A percentile compares a stretch with the other conserved stretches of the same genome.
Evolutionary conservation across 2,888 invertebrate genomes (phyloP).

Genomic region (Boloria selene): DNA sequence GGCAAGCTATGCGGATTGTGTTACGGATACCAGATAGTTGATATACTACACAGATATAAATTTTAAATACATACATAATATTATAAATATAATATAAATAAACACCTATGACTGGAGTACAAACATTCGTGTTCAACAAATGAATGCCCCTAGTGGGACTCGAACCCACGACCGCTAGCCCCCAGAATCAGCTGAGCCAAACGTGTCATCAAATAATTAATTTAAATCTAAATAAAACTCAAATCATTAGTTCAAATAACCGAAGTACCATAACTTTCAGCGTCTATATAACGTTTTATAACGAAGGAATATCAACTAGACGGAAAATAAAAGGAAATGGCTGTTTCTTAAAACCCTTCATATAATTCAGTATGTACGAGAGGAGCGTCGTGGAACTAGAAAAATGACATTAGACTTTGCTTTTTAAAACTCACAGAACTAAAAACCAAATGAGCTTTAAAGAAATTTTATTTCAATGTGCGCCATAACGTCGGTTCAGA

Average conservation of each 20-base stretch:
- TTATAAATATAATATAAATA: too few relatives aligned
- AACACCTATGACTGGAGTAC: too few relatives aligned
- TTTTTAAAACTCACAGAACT: constrained; percentile 21
- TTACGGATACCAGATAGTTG: too few relatives aligned
- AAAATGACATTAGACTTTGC: constrained; percentile 20
- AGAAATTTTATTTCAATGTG: constrained; percentile 21
- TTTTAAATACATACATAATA: too few relatives aligned
- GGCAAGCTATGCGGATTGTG: too few relatives aligned
- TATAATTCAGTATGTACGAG: constrained; percentile 16
- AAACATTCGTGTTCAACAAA: too few relatives aligned
- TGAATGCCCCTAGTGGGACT: too few relatives aligned
- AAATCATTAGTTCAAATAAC: constrained; percentile 7
- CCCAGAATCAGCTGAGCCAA: too few relatives aligned
- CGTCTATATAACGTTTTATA: constrained; percentile 12
- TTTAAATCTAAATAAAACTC: not conserved
- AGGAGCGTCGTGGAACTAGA: constrained; percentile 13
- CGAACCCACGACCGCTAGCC: too few relatives aligned
- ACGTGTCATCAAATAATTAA: too few relatives aligned
- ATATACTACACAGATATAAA: too few relatives aligned
- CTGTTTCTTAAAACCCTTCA: constrained; percentile 13
- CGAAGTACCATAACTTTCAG: not conserved
- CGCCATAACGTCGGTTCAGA: constrained; percentile 9
- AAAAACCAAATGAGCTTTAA: constrained; percentile 20
- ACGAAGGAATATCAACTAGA: constrained; percentile 7
- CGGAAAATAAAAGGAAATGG: constrained; percentile 13